Conservation (phyloP, 1,140 invertebrate species). For the Frieseomelitta varia region DNA sequence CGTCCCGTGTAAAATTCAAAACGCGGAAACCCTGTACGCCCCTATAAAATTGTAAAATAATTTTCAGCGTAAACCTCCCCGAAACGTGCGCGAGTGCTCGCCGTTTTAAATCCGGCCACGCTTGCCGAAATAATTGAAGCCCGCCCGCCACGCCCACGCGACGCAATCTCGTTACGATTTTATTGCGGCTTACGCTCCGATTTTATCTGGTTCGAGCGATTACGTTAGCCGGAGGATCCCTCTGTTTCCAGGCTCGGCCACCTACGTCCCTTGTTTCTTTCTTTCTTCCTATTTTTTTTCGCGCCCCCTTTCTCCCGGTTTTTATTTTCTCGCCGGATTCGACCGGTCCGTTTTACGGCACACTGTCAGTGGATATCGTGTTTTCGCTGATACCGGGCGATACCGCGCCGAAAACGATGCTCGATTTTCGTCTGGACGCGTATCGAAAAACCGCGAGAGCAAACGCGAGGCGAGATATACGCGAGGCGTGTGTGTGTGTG, state of each 20-base stretch:
- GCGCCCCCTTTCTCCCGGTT: background rate
- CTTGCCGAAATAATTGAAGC: constrained; percentile 64
- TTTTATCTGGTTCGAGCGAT: constrained; percentile 63
- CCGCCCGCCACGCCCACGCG: constrained; percentile 40
- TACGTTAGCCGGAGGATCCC: constrained; percentile 44
- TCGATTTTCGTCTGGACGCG: background rate
- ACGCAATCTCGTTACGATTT: constrained; percentile 64
- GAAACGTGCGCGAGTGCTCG: background rate
- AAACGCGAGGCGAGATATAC: background rate
- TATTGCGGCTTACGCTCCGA: constrained; percentile 52
- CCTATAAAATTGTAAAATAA: constrained; percentile 66
- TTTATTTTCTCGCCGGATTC: constrained; percentile 2
- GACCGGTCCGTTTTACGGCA: constrained; percentile 9
- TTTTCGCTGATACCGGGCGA: background rate
- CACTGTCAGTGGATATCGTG: background rate
- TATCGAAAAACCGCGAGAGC: background rate
- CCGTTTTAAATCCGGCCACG: constrained; percentile 57
- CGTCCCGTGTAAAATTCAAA: constrained; percentile 59
- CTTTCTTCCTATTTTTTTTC: background rate
- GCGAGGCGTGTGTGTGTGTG: no score
- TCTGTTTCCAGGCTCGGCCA: constrained; percentile 34
- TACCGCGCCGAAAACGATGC: background rate
- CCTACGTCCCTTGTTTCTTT: background rate
- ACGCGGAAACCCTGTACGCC: constrained; percentile 50
- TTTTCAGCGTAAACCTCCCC: constrained; percentile 52